Conservation (phyloP, 2,113 vertebrate species). For the Pteropus alecto region DNA sequence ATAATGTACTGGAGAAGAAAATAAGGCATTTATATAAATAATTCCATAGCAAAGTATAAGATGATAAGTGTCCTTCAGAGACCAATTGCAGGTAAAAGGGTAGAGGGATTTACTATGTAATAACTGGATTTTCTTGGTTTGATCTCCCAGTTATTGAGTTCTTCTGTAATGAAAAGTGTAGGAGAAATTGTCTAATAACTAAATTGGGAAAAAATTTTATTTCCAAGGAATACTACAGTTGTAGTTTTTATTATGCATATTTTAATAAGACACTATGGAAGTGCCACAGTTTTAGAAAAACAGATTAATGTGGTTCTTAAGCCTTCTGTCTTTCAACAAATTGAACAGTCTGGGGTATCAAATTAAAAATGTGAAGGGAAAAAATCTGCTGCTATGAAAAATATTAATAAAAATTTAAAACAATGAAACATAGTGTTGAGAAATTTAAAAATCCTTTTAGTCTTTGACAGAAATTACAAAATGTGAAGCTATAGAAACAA, state of each 20-base stretch:
- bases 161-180: conserved; percentile 8
- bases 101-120: neutral
- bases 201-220: conserved; percentile 14
- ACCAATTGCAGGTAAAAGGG: neutral
- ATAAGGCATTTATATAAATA: neutral
- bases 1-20: conserved; percentile 2
- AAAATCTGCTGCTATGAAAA: conserved; percentile 41
- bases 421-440: neutral
- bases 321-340: conserved; percentile 55
- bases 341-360: conserved; percentile 48
- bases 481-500: conserved; percentile 18
- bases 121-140: neutral
- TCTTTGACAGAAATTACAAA: conserved; percentile 43
- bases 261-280: conserved; percentile 49
- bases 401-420: conserved; percentile 30
- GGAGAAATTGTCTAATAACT: conserved; percentile 32
- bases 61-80: conserved; percentile 7
- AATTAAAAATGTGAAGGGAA: conserved; percentile 34
- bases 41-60: neutral
- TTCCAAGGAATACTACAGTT: conserved; percentile 33
- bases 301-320: conserved; percentile 55
- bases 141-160: neutral
- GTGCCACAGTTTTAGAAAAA: conserved; percentile 48
- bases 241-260: conserved; percentile 48
- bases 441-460: conserved; percentile 41